Conservation (phyloP, 2,888 invertebrate genomes). For the Melanostoma scalare region DNA sequence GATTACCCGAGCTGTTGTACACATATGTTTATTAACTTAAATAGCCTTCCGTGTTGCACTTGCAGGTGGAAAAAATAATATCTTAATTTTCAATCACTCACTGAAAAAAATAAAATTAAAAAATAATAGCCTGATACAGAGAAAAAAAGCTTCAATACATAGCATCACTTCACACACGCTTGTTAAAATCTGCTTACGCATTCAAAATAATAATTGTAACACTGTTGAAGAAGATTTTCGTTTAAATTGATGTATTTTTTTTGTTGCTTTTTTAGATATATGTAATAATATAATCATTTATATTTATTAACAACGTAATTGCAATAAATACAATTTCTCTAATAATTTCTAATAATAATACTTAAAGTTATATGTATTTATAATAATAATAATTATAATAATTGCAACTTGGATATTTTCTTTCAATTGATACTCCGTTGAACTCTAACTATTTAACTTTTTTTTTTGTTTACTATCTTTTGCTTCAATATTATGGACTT, state of each 20-base stretch:
- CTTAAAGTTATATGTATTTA: conserved; percentile 27
- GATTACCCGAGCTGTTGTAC: too few relatives aligned
- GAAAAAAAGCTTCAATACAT: background rate
- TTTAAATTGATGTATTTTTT: conserved; percentile 15
- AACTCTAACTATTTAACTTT: conserved; percentile 55
- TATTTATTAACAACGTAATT: conserved; percentile 59
- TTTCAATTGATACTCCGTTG: conserved; percentile 69
- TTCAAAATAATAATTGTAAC: conserved; percentile 1
- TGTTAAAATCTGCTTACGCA: conserved; percentile 37
- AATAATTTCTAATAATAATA: conserved; percentile 63
- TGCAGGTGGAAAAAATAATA: too few relatives aligned
- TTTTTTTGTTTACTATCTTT: conserved; percentile 26
- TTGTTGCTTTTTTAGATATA: conserved; percentile 9
- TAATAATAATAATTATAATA: conserved; percentile 60
- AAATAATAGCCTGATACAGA: too few relatives aligned
- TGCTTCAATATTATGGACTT: conserved; percentile 19
- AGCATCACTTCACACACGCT: conserved; percentile 16
- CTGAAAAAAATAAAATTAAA: conserved; percentile 12
- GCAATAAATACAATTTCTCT: conserved; percentile 69
- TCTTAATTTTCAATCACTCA: background rate
- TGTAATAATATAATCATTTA: conserved; percentile 47
- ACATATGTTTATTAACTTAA: too few relatives aligned
- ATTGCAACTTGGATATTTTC: conserved; percentile 68
- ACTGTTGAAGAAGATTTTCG: conserved; percentile 36
- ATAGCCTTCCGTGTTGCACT: too few relatives aligned